A percentile compares a stretch with the other conserved stretches of the same genome.
Evolutionary conservation across 1,140 invertebrate species (phyloP).

Genomic region (Aradophagus sp.): DNA sequence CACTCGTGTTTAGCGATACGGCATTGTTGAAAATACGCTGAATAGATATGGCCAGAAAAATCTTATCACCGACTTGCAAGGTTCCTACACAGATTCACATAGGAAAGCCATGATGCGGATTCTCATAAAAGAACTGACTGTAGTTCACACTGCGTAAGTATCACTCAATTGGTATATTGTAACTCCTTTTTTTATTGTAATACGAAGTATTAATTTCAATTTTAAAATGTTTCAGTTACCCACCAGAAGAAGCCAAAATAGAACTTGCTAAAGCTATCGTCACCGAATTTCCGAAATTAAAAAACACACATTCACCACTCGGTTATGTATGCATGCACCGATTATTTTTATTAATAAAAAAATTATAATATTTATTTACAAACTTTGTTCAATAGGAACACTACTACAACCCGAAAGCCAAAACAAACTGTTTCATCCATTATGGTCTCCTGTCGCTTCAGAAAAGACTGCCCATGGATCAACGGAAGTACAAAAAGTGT

Average conservation of each 20-base stretch:
- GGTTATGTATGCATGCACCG: slow-evolving; percentile 18
- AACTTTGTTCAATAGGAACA: slow-evolving; percentile 19
- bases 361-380: slow-evolving; percentile 9
- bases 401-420: slow-evolving; percentile 15
- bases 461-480: slow-evolving; percentile 10
- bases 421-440: slow-evolving; percentile 13
- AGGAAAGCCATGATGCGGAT: no score
- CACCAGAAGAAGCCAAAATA: slow-evolving; percentile 30
- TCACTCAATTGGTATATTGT: no score
- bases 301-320: slow-evolving; percentile 7
- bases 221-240: slow-evolving; percentile 29
- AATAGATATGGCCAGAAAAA: no score
- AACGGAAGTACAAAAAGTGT: slow-evolving; percentile 14
- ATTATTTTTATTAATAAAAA: neutral
- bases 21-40: no score
- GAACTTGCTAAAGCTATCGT: slow-evolving; percentile 34
- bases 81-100: no score
- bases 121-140: no score
- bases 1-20: no score
- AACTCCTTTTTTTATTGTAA: no score
- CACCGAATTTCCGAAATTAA: slow-evolving; percentile 21
- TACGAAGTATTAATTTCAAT: no score
- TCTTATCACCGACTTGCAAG: no score
- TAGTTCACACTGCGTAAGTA: no score
- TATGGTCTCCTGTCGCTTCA: slow-evolving; percentile 11